These are phyloP conservation scores for Macrotrachela quadricornifera DNA, from an alignment of 1,140 invertebrate genomes.

Conservation along the genomic window DNA sequence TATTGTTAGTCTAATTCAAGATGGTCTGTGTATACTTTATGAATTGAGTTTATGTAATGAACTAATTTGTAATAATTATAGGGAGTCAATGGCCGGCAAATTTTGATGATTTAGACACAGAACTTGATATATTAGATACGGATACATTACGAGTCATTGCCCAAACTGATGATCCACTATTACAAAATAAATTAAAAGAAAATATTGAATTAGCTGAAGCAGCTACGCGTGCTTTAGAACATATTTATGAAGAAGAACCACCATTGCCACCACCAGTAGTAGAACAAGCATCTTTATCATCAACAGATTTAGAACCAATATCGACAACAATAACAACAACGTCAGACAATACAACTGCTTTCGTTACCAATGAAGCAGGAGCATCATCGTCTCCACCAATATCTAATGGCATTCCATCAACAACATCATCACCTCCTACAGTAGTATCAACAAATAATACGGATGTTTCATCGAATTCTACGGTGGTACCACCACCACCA, in stretches of 20 bases:
- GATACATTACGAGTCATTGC: background rate
- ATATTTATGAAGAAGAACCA: background rate
- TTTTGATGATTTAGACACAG: background rate
- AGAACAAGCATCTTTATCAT: no score
- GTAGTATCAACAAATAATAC: background rate
- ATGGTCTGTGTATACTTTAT: no score
- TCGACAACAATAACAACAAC: no score
- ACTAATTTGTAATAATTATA: background rate
- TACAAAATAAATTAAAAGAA: background rate
- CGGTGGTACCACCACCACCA: background rate
- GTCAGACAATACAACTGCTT: no score
- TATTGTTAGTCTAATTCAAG: background rate
- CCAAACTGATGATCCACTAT: background rate
- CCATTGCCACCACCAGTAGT: no score
- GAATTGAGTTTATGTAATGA: no score
- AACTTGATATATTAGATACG: background rate
- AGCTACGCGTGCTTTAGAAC: background rate
- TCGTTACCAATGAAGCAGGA: no score
- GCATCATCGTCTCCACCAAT: no score
- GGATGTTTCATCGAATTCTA: background rate
- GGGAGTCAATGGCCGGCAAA: background rate
- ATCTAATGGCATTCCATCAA: background rate
- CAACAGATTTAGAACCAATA: no score
- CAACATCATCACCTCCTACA: background rate
- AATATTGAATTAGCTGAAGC: background rate